Evolutionary conservation across 2,797 vertebrate genomes (phyloP).

Genomic region (Phyllotis vaccarum): DNA sequence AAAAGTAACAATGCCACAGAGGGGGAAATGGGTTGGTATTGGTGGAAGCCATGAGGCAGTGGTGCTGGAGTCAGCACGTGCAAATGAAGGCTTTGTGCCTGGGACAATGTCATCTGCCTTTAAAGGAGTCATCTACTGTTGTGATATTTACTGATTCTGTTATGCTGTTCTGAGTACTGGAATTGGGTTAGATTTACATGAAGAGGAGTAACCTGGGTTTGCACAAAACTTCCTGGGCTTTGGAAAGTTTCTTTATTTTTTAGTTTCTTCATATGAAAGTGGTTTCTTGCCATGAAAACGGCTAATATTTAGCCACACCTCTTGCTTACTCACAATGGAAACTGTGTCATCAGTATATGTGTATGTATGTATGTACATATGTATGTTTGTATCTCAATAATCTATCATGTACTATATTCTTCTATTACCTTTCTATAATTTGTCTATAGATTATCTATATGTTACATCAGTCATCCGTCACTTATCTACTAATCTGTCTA

Average conservation of each 20-base stretch:
- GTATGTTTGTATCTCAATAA: not conserved
- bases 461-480: not conserved
- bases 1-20: conserved; percentile 4
- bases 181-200: not conserved
- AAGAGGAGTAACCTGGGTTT: not conserved
- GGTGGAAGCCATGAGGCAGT: not conserved
- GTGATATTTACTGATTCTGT: not conserved
- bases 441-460: not conserved
- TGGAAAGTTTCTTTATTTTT: not conserved
- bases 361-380: not conserved
- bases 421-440: not conserved
- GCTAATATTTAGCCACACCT: not conserved
- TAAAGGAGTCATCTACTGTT: not conserved
- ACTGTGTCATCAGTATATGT: not conserved
- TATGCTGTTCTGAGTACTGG: not conserved
- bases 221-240: not conserved
- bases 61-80: not conserved
- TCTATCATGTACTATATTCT: not conserved
- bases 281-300: not conserved
- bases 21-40: not conserved
- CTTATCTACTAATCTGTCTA: not conserved
- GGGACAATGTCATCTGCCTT: not conserved
- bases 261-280: not conserved
- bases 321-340: not conserved
- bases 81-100: not conserved